A percentile compares a stretch with the other conserved stretches of the same genome.
phyloP scores from a whole-genome alignment of 2,888 invertebrate genomes.

The Tenthredo amoena region DNA sequence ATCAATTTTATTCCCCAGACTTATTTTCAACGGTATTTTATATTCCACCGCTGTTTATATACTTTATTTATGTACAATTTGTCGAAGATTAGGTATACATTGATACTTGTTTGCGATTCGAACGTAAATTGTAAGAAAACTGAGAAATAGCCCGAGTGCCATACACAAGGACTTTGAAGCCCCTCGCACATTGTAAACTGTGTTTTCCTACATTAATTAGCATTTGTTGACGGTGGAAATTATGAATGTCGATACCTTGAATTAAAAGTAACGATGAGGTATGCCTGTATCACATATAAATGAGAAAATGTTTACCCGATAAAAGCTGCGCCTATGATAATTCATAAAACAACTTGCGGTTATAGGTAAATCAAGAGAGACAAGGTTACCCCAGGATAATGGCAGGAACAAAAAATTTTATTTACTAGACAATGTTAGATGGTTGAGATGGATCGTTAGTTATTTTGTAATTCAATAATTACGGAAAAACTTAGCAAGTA shows the following conservation, averaged over 20 bases:
- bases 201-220: neutral
- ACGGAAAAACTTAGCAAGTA: neutral
- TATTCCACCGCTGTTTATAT: neutral
- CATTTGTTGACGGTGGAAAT: neutral
- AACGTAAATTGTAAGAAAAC: neutral
- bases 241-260: constrained; percentile 26
- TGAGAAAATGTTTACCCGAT: constrained; percentile 1
- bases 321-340: neutral
- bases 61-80: neutral
- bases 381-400: neutral
- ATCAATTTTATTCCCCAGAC: neutral
- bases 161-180: neutral
- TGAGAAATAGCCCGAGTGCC: neutral
- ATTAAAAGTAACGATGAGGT: constrained; percentile 25
- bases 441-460: neutral
- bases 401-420: neutral
- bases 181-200: neutral
- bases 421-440: neutral
- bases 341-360: neutral
- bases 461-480: neutral
- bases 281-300: neutral
- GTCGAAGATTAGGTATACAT: neutral
- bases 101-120: neutral
- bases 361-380: neutral
- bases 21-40: neutral